Evolutionary conservation across 2,113 vertebrate genomes (phyloP), one percentile per base, ranked within the genome.

Genomic region (Podiceps cristatus): DNA sequence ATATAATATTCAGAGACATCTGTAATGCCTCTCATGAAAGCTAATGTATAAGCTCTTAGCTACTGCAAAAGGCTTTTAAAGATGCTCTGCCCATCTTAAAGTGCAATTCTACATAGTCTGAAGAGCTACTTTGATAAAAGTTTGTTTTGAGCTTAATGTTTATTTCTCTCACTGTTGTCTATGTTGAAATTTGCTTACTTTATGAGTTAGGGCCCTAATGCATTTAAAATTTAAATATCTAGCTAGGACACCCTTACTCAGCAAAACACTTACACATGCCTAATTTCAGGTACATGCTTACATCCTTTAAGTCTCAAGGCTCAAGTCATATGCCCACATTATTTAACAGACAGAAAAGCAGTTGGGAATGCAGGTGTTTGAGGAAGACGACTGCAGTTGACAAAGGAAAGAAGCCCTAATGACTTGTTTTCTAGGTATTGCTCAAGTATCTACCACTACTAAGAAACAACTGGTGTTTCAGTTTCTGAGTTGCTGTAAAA

Each of bases 1-100:
- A 97, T 96, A 96, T 79, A 97, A 97, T 94, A 97, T 97, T 94
- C 96, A 95, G 78, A 97, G 95, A 96, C 96, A 96, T 96, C 95
- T 94, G 84, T 90, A 97, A 97, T 86, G 75, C 93, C 93, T 97
- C 90, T 96, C 92, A 90, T 92, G 96, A 96, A 97, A 97, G 95
- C 77, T 91, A 97, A 97, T 96, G 92, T 85, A 60, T 52, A 93
- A 97, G 94, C 95, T 97, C 95, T 97, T 93, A 96, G 95, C 94
- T 88, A 86, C 90, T 88, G 88, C 92, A 96, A 92, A 93, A 97
- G 67, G 45, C 63, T 90, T 97, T 97, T 93, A 95, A 95, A 91
- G 94, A 96, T 52, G 78, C 52, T 97, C 69, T 95, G 88, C 91
- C 95, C 83, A 66, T 96, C 88, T 88, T 95, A 93, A 95, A 96